A percentile compares a stretch with the other conserved stretches of the same genome.
Conservation (phyloP, 2,113 vertebrate species). For the Zosterops lateralis region DNA sequence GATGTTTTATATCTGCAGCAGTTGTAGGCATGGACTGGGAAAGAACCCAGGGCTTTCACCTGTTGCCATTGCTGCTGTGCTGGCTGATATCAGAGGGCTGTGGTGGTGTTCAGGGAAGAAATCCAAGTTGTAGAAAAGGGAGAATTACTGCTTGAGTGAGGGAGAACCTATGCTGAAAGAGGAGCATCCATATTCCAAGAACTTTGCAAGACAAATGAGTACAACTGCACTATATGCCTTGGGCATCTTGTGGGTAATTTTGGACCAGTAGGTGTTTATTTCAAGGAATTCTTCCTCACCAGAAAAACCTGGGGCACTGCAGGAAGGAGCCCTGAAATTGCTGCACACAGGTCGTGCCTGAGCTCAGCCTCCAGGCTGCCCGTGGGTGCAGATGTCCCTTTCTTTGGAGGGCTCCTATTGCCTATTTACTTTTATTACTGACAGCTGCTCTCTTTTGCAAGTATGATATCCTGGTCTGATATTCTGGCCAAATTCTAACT, state of each 20-base stretch:
- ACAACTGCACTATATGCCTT: background rate
- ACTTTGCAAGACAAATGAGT: background rate
- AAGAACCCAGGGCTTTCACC: background rate
- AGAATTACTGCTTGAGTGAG: background rate
- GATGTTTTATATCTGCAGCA: background rate
- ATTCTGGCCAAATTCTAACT: slow-evolving; percentile 18
- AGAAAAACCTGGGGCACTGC: background rate
- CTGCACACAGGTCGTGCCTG: background rate
- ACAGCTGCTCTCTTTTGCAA: slow-evolving; percentile 11
- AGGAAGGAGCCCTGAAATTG: background rate
- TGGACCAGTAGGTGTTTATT: background rate
- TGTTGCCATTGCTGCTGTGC: background rate
- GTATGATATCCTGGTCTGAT: background rate
- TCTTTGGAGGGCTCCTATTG: background rate
- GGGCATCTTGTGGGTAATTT: background rate
- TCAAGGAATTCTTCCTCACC: background rate
- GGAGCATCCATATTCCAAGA: background rate
- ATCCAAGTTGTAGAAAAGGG: background rate
- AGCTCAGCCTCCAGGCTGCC: background rate
- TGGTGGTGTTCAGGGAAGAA: background rate
- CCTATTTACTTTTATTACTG: background rate
- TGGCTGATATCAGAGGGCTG: background rate
- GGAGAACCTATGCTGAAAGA: background rate
- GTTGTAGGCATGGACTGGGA: background rate
- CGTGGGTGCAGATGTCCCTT: background rate